Percentiles rank a stretch among this genome's conserved stretches.
These are phyloP conservation scores for Acrobeloides nanus DNA, from an alignment of 2,888 invertebrate genomes.

Conservation along the genomic window DNA sequence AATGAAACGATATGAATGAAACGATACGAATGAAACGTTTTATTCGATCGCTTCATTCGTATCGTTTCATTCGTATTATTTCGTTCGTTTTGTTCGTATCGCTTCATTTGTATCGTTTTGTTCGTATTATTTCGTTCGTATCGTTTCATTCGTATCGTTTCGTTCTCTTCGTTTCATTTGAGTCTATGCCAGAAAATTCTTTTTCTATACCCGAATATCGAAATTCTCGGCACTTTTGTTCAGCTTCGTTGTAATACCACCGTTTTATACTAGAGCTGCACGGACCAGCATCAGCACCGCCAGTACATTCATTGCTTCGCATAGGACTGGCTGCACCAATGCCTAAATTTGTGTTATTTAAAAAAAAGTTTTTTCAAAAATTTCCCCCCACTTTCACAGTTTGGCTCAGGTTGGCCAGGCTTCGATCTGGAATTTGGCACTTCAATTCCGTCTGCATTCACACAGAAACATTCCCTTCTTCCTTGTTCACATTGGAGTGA, in stretches of 20 bases:
- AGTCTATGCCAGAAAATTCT: too few relatives aligned
- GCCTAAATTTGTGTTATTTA: constrained; percentile 19
- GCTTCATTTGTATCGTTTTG: too few relatives aligned
- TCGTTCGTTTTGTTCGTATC: too few relatives aligned
- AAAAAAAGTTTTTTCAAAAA: constrained; percentile 7
- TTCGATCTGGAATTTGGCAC: constrained; percentile 43
- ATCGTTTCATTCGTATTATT: too few relatives aligned
- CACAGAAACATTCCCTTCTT: constrained; percentile 58
- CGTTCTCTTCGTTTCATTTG: too few relatives aligned
- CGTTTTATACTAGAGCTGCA: constrained; percentile 30
- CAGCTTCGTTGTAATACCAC: constrained; percentile 45
- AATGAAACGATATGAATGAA: too few relatives aligned
- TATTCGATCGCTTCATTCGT: too few relatives aligned
- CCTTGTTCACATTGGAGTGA: constrained; percentile 55
- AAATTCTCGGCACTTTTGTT: constrained; percentile 38
- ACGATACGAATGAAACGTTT: too few relatives aligned
- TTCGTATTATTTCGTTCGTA: too few relatives aligned
- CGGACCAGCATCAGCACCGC: constrained; percentile 37
- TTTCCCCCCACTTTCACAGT: constrained; percentile 43
- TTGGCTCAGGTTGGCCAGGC: constrained; percentile 31
- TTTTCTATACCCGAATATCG: too few relatives aligned
- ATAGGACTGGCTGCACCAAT: constrained; percentile 33
- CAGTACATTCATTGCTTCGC: constrained; percentile 40
- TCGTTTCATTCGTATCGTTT: too few relatives aligned
- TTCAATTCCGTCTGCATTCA: constrained; percentile 49